phyloP scores from a whole-genome alignment of 2,113 vertebrate species.

The Procapra przewalskii region DNA sequence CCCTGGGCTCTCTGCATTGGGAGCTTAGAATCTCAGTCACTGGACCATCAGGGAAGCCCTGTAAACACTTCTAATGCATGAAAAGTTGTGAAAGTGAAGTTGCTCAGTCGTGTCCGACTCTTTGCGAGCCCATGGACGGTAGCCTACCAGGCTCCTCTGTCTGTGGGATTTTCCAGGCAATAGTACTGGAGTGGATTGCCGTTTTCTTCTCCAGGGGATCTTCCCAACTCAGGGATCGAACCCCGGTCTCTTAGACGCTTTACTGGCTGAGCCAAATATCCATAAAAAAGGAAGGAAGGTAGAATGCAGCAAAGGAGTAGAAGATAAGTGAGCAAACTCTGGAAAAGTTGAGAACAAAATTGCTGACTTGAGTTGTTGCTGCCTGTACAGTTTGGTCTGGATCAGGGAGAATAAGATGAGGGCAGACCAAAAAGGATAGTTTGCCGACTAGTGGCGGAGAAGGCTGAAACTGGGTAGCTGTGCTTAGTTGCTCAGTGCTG shows the following conservation, averaged over 20 bases:
- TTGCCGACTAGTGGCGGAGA: background rate
- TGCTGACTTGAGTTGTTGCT: background rate
- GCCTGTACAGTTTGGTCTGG: background rate
- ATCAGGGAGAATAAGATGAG: background rate
- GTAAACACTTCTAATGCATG: background rate
- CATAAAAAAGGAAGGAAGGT: background rate
- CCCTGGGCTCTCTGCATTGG: background rate
- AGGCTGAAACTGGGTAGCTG: background rate
- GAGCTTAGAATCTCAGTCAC: background rate
- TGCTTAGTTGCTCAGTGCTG: background rate
- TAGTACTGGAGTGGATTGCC: no score
- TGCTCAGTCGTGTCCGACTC: no score
- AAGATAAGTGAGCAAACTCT: background rate
- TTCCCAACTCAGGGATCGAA: no score
- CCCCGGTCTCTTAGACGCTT: no score
- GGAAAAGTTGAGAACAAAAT: background rate
- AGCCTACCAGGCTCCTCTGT: no score
- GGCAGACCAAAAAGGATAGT: background rate
- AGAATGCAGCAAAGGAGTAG: background rate
- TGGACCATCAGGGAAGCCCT: background rate
- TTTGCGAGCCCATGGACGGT: no score
- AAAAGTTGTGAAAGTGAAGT: background rate
- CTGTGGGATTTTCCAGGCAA: no score
- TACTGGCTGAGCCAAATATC: background rate
- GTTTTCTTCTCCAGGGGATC: no score